Base-by-base conservation (phyloP, 2,888 invertebrate species). In the Eilema depressum region DNA sequence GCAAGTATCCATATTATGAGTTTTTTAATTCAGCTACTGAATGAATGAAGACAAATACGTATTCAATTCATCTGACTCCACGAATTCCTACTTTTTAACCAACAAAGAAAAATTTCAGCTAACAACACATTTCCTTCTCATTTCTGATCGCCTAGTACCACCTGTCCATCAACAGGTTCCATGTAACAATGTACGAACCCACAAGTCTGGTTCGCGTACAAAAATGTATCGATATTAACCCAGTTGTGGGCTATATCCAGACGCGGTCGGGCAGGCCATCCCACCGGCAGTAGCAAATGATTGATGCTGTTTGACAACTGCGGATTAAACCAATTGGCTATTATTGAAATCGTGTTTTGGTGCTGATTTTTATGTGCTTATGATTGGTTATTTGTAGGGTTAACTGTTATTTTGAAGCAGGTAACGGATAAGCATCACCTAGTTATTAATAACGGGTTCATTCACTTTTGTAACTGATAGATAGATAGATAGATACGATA, bases 241-340 rank as follows among this genome's bases (percentile, higher is more conserved):
- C 85, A 92, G 83, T 88, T 92, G 86, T 82, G 84, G 62, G 85
- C 88, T 92, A 91, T 90, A 90, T 89, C 78, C 73, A 83, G 72
- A 76, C 83, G 84, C 81, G 75, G 69, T 70, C 66, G 65, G 3
- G 30, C 76, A 73, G 75, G 75, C 78, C 79, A 79, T 79, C 77
- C 76, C 76, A 64, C 77, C 75, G 70, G 75, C 74, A 73, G 75
- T 69, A 70, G 47, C 33, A 53, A 61, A 70, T 81, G 76, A 79
- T 79, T 81, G 76, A 81, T 79, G 70, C 69, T 81, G 77, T 81
- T 81, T 81, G 81, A 81, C 81, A 81, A 75, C 69, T 53, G 17
- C 11, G 26, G 56, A 59, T 67, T 41, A 62, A 57, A 63, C 66
- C 70, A 71, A 67, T 71, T 71, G 70, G 28, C 66, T 59, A 71